Percentiles rank a stretch among this genome's conserved stretches.
Conservation (phyloP, 2,888 invertebrate species). For the Morpho helenor region DNA sequence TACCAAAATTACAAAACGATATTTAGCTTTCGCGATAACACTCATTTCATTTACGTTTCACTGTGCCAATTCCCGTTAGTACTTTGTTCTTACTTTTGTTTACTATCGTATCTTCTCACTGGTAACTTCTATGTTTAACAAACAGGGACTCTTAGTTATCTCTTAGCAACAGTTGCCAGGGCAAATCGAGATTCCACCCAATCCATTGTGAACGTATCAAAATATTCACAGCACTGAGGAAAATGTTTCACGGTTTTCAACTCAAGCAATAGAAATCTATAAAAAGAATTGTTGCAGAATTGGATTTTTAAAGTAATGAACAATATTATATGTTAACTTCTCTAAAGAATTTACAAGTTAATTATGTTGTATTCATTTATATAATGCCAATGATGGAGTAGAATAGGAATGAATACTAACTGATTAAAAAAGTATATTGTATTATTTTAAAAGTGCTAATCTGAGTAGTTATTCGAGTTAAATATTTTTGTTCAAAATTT, state of each 20-base stretch:
- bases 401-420: background rate
- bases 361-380: background rate
- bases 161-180: conserved; percentile 9
- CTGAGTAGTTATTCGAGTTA: background rate
- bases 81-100: no score
- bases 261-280: background rate
- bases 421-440: background rate
- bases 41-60: no score
- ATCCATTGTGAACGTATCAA: background rate
- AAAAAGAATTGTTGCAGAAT: no score
- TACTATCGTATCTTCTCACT: no score
- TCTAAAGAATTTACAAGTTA: background rate
- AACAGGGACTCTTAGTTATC: background rate
- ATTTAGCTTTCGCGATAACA: no score
- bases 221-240: no score
- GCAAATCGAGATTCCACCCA: background rate
- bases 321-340: no score
- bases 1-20: no score
- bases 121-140: background rate
- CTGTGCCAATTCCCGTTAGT: no score
- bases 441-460: background rate
- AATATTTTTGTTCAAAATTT: background rate
- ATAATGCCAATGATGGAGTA: background rate
- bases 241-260: background rate
- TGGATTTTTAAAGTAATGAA: no score